Evolutionary conservation across 2,888 invertebrate genomes (phyloP).

Genomic region (Diarsia dahlii): DNA sequence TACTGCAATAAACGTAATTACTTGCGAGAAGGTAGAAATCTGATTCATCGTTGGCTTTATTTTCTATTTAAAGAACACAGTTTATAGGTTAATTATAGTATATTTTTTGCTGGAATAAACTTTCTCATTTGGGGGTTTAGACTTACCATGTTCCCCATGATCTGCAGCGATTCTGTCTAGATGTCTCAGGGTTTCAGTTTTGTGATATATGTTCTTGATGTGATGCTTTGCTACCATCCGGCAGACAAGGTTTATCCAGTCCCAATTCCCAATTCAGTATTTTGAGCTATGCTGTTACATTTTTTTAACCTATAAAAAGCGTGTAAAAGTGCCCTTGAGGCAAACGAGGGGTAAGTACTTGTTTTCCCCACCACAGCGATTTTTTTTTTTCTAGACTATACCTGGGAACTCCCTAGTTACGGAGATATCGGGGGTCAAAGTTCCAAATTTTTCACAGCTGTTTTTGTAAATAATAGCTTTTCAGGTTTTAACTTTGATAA

Average conservation of each 20-base stretch:
- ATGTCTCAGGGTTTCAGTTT: neutral
- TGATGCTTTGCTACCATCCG: neutral
- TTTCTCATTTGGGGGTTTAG: neutral
- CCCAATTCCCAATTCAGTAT: neutral
- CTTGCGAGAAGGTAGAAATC: neutral
- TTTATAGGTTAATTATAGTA: neutral
- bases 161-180: neutral
- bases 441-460: too few species aligned
- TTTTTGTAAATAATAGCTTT: too few species aligned
- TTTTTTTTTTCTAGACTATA: too few species aligned
- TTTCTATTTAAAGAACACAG: neutral
- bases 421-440: too few species aligned
- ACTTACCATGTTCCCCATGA: neutral
- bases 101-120: neutral
- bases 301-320: too few species aligned
- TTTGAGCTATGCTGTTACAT: neutral
- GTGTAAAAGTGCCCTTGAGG: too few species aligned
- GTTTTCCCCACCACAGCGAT: too few species aligned
- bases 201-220: too few species aligned
- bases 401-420: too few species aligned
- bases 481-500: too few species aligned
- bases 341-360: too few species aligned
- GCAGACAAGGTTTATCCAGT: neutral
- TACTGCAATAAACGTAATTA: slow-evolving; percentile 2
- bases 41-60: neutral